phyloP scores from a whole-genome alignment of 2,113 vertebrate species.

The Brachypodius melanocephalos region DNA sequence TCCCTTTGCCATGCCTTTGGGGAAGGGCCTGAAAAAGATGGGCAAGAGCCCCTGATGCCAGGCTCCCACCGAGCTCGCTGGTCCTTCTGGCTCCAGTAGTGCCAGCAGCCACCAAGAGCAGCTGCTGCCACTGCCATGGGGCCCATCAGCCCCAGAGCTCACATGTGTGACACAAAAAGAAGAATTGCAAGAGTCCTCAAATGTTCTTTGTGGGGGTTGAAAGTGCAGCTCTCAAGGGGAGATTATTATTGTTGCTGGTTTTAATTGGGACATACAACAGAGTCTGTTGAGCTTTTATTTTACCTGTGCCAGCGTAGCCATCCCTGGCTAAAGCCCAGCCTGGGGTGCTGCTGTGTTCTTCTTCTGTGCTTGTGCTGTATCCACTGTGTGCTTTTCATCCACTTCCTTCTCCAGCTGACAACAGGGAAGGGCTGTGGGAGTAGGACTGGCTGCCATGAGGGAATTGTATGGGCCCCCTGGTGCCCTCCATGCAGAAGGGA shows the following conservation, averaged over 20 bases:
- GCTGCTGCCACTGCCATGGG: rapidly evolving
- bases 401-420: not conserved
- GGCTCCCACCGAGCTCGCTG: rapidly evolving
- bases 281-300: not conserved
- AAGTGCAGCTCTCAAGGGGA: not conserved
- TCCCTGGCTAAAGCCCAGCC: not conserved
- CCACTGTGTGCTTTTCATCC: not conserved
- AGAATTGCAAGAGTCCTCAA: not conserved
- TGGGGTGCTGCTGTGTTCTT: not conserved
- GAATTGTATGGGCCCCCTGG: not conserved
- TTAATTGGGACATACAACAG: not conserved
- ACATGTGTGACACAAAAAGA: rapidly evolving
- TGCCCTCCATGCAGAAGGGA: not conserved
- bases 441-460: not conserved
- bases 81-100: not conserved
- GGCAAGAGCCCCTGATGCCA: not conserved
- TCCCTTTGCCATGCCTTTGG: too few relatives aligned
- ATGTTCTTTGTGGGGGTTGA: not conserved
- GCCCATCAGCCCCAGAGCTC: not conserved
- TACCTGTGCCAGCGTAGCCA: not conserved
- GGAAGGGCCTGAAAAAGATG: not conserved
- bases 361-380: not conserved
- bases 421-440: not conserved
- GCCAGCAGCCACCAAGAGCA: not conserved
- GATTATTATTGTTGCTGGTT: not conserved